Conservation (phyloP, 2,113 vertebrate genomes). For the Phycodurus eques region DNA sequence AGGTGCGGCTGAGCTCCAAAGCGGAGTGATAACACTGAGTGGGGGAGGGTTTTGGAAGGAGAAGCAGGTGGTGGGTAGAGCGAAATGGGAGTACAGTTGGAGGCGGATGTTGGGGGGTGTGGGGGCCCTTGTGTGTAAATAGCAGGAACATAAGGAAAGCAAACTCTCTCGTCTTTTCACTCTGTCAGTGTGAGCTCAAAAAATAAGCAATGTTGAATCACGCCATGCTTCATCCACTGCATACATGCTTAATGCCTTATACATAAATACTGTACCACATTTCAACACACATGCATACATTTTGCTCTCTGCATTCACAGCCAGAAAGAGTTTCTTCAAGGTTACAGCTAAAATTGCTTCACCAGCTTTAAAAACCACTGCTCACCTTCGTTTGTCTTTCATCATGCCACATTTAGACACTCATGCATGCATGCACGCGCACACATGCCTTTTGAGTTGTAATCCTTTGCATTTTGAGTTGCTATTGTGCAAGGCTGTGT, state of each 20-base stretch:
- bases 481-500: not conserved
- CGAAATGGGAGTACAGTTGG: constrained; percentile 35
- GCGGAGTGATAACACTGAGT: constrained; percentile 62
- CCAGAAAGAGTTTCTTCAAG: constrained; percentile 44
- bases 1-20: constrained; percentile 69
- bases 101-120: constrained; percentile 24
- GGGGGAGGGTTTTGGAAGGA: constrained; percentile 49
- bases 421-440: not conserved
- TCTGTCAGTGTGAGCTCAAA: constrained; percentile 23
- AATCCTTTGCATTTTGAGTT: not conserved
- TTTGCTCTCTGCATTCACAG: not conserved
- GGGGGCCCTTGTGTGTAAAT: constrained; percentile 20
- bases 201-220: constrained; percentile 16
- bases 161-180: constrained; percentile 17
- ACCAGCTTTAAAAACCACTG: constrained; percentile 32
- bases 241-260: not conserved
- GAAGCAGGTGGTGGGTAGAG: constrained; percentile 51
- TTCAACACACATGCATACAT: not conserved
- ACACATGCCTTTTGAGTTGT: not conserved
- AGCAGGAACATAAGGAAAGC: constrained; percentile 29
- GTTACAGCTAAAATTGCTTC: constrained; percentile 40
- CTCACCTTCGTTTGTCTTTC: constrained; percentile 58
- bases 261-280: not conserved
- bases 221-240: constrained; percentile 2
- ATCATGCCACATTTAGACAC: constrained; percentile 6